phyloP scores from a whole-genome alignment of 2,113 vertebrate species.

The Mobula birostris region DNA sequence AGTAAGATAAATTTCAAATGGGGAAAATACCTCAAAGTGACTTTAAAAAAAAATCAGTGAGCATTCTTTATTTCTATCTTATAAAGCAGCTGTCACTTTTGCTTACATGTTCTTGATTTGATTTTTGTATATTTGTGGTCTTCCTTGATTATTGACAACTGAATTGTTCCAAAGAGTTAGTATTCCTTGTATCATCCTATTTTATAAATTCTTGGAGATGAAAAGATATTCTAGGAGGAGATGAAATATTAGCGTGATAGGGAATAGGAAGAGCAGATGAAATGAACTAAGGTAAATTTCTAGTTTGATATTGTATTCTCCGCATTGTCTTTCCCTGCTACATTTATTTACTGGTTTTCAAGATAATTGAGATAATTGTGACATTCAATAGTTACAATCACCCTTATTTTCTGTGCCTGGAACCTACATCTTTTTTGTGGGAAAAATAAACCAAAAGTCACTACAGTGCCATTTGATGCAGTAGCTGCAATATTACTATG shows the following conservation, averaged over 20 bases:
- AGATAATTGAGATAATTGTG: background rate
- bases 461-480: background rate
- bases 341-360: background rate
- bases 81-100: background rate
- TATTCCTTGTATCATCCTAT: no score
- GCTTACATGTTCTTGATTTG: background rate
- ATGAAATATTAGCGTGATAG: background rate
- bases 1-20: background rate
- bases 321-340: background rate
- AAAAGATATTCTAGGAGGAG: background rate
- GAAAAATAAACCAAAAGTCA: no score
- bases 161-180: background rate
- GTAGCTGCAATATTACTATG: background rate
- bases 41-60: no score
- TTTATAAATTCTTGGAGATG: background rate
- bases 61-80: background rate
- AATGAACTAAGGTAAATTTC: background rate
- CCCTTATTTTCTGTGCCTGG: background rate
- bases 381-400: background rate
- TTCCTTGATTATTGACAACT: background rate
- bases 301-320: background rate
- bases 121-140: background rate
- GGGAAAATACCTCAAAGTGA: background rate
- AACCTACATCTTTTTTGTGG: background rate
- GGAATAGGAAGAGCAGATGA: background rate